Base-by-base conservation (phyloP, 2,888 invertebrate genomes). In the Bibio marci region DNA sequence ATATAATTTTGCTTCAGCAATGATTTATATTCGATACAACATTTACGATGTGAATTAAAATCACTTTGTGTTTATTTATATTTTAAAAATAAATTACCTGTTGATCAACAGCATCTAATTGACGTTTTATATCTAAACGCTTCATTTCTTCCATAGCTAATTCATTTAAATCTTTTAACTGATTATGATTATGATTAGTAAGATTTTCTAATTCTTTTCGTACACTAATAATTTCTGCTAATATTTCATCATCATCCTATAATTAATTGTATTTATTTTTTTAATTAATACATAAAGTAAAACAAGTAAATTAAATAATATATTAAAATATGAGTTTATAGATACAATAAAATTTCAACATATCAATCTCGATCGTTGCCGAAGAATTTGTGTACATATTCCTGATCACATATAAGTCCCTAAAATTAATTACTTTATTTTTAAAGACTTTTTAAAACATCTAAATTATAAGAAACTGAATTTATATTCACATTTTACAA, bases 151-250 rank as follows among this genome's bases (percentile, higher is more conserved):
- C 79, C 52, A 79, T 76, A 37, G 85, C 81, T 17, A 76, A 63
- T 34, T 70, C 70, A 42, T 80, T 68, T 2, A 88, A 60, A 41
- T 68, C 68, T 48, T 76, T 76, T 15, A 87, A 63, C 51, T 81
- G 78, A 19, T 69, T 67, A 45, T 77, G 71, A 56, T 94, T 94
- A 54, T 87, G 83, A 59, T 76, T 75, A 46, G 85, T 75, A 7
- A 87, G 71, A 17, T 76, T 73, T 37, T 71, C 68, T 14, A 87
- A 61, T 59, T 91, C 88, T 41, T 80, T 74, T 52, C 88, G 85
- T 48, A 90, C 87, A 50, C 81, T 75, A 52, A 83, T 82, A 12
- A 94, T 80, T 65, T 92, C 92, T 10, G 72, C 65, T 45, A 88
- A 64, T 50, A 94, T 83, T 61, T 92, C 92, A 63, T 90, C 88